phyloP scores from a whole-genome alignment of 1,140 invertebrate species.

The Apis laboriosa region DNA sequence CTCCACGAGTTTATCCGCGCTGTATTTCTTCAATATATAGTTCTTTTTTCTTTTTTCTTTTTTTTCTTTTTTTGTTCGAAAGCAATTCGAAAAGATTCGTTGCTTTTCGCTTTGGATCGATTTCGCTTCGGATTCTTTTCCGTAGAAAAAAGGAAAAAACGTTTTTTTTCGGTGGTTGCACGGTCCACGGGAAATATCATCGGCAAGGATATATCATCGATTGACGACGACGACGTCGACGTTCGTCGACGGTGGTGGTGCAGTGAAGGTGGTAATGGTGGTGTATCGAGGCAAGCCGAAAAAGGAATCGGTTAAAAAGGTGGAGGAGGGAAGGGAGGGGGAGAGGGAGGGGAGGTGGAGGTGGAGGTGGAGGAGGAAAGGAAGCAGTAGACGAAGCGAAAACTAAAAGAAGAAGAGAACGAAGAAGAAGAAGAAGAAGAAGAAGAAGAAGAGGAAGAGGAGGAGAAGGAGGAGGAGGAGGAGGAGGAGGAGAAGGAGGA shows the following conservation, averaged over 20 bases:
- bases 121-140: too few species aligned
- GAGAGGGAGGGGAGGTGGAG: not conserved
- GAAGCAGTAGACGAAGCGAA: not conserved
- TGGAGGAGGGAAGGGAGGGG: not conserved
- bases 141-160: too few species aligned
- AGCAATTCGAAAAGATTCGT: too few species aligned
- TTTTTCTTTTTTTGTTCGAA: too few species aligned
- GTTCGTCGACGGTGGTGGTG: not conserved
- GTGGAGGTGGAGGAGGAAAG: too few species aligned
- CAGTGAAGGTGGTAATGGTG: conserved; percentile 45
- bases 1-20: not conserved
- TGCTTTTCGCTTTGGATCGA: too few species aligned
- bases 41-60: too few species aligned
- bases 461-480: not conserved
- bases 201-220: too few species aligned
- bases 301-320: not conserved
- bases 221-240: not conserved
- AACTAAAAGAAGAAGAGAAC: not conserved
- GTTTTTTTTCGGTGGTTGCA: not conserved
- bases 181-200: too few species aligned
- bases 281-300: conserved; percentile 28
- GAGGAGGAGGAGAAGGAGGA: not conserved
- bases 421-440: conserved; percentile 40
- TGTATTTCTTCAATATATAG: too few species aligned
- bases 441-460: not conserved